Evolutionary conservation across 2,888 invertebrate species (phyloP).

Genomic region (Philereme vetulata): DNA sequence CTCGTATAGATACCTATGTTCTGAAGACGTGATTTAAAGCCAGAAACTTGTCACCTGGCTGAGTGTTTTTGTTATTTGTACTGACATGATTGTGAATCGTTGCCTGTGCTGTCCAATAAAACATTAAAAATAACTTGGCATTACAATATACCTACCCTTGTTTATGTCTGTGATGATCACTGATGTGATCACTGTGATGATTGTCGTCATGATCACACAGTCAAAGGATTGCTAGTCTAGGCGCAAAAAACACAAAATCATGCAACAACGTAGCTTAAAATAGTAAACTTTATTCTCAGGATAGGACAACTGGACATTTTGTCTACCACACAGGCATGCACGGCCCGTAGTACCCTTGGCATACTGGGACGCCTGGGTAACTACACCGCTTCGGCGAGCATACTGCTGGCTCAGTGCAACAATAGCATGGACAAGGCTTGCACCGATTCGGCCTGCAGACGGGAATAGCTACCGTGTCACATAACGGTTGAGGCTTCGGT

Average conservation of each 20-base stretch:
- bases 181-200: no score
- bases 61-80: conserved; percentile 25
- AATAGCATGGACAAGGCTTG: conserved; percentile 83
- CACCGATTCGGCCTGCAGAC: conserved; percentile 80
- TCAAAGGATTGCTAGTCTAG: no score
- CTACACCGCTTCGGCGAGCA: conserved; percentile 72
- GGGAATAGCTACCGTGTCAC: conserved; percentile 74
- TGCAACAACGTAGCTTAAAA: neutral
- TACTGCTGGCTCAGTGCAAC: conserved; percentile 69
- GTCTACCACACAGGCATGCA: conserved; percentile 76
- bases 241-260: neutral
- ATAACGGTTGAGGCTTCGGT: conserved; percentile 51
- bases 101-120: conserved; percentile 28
- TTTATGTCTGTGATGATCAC: no score
- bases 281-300: neutral
- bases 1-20: conserved; percentile 52
- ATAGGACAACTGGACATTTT: conserved; percentile 11
- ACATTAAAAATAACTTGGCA: neutral
- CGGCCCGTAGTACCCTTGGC: conserved; percentile 65
- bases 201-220: neutral
- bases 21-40: conserved; percentile 1
- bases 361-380: conserved; percentile 72
- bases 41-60: neutral
- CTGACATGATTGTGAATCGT: conserved; percentile 63
- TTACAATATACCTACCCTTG: no score